Evolutionary conservation across 1,140 invertebrate species (phyloP).

Genomic region (Ooceraea biroi): DNA sequence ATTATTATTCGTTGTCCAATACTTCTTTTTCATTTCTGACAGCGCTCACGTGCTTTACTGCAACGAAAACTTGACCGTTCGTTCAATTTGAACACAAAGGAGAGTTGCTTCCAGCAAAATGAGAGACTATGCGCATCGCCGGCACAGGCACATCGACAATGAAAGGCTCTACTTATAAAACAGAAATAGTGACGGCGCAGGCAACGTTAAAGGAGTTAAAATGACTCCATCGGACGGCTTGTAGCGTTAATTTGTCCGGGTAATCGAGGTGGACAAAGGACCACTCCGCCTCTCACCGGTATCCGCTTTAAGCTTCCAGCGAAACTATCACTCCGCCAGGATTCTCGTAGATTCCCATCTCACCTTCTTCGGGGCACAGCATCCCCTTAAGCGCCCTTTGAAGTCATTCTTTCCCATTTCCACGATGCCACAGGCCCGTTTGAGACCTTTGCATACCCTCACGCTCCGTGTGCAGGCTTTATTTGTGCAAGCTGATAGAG

Average conservation of each 20-base stretch:
- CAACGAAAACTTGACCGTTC: too few relatives aligned
- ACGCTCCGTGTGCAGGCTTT: slow-evolving; percentile 63
- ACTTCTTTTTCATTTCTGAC: too few relatives aligned
- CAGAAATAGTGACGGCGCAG: too few relatives aligned
- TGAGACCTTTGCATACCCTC: slow-evolving; percentile 57
- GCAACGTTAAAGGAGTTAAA: too few relatives aligned
- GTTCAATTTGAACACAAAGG: too few relatives aligned
- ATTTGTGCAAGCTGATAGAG: slow-evolving; percentile 68
- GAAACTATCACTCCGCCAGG: slow-evolving; percentile 19
- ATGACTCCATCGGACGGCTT: neutral
- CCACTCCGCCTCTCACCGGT: neutral
- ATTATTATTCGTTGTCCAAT: too few relatives aligned
- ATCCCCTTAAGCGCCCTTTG: slow-evolving; percentile 52
- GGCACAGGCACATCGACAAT: too few relatives aligned
- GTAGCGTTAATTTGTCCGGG: slow-evolving; percentile 14
- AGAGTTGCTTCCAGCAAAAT: too few relatives aligned
- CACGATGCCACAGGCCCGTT: slow-evolving; percentile 49
- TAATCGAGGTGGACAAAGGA: slow-evolving; percentile 3
- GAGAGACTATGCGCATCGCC: too few relatives aligned
- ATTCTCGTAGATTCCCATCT: slow-evolving; percentile 47
- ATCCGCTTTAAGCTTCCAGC: slow-evolving; percentile 6
- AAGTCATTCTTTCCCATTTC: slow-evolving; percentile 59
- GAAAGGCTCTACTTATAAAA: too few relatives aligned
- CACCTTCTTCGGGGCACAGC: slow-evolving; percentile 46
- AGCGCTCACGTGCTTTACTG: too few relatives aligned